Evolutionary conservation across 1,140 invertebrate species (phyloP).

Genomic region (Micrasema minimum): DNA sequence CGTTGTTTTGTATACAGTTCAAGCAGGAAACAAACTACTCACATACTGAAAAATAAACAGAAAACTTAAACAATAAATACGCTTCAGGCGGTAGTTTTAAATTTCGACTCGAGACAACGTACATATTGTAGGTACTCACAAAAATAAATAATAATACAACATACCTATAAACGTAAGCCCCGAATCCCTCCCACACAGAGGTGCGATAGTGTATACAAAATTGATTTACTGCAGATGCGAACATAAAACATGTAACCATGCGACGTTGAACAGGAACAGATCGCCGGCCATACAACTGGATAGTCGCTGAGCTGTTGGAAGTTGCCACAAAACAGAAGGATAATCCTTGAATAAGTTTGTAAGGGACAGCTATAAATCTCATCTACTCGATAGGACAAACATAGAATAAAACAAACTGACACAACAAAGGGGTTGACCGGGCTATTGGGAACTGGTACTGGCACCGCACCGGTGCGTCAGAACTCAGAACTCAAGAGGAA

Average conservation of each 20-base stretch:
- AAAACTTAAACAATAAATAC: too few species aligned
- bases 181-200: conserved; percentile 28
- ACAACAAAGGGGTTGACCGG: conserved; percentile 37
- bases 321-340: not conserved
- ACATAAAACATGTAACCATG: conserved; percentile 20
- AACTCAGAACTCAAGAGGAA: too few species aligned
- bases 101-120: too few species aligned
- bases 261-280: conserved; percentile 18
- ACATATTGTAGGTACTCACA: not conserved
- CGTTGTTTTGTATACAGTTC: too few species aligned
- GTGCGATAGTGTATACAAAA: conserved; percentile 2
- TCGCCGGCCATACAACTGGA: conserved; percentile 2
- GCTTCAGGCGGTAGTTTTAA: too few species aligned
- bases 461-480: too few species aligned
- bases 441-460: too few species aligned
- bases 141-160: conserved; percentile 13
- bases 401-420: conserved; percentile 34
- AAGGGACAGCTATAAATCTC: not conserved
- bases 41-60: not conserved
- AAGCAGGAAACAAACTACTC: conserved; percentile 5
- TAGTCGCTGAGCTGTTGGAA: not conserved
- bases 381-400: not conserved
- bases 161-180: conserved; percentile 13
- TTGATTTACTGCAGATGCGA: conserved; percentile 13
- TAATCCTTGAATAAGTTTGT: not conserved